Evolutionary conservation across 1,140 invertebrate species (phyloP).

Genomic region (Telenomus remus): DNA sequence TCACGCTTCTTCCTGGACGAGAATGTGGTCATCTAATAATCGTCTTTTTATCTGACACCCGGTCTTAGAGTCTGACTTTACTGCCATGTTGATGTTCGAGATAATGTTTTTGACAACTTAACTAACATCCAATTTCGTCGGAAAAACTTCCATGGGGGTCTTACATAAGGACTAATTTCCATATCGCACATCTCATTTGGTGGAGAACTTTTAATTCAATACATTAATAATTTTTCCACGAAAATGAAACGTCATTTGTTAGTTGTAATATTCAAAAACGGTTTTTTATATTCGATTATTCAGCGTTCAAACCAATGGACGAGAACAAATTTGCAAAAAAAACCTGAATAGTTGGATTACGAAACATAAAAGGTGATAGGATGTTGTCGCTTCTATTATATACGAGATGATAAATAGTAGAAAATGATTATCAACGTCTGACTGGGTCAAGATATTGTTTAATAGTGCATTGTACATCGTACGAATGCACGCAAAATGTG

Average conservation of each 20-base stretch:
- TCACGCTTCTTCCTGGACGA: conserved; percentile 15
- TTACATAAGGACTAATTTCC: not conserved
- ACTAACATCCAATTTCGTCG: not conserved
- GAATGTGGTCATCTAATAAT: conserved; percentile 12
- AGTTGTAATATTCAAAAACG: no score
- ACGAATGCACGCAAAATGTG: conserved; percentile 40
- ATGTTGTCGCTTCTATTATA: conserved; percentile 36
- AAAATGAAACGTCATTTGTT: no score
- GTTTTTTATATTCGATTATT: no score
- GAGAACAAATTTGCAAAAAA: no score
- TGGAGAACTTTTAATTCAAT: no score
- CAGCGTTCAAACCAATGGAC: no score
- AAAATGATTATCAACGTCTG: conserved; percentile 39
- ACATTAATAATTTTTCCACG: no score
- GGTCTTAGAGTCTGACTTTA: conserved; percentile 1
- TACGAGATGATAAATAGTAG: conserved; percentile 41
- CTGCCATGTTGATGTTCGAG: conserved; percentile 13
- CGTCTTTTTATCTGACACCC: not conserved
- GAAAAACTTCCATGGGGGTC: conserved; percentile 37
- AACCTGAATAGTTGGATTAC: no score
- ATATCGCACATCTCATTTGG: no score
- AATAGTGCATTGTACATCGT: conserved; percentile 29
- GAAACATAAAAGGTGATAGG: no score
- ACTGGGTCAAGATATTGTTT: conserved; percentile 30
- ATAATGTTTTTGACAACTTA: conserved; percentile 13